These are phyloP conservation scores for Melinopterus prodromus DNA, from an alignment of 2,888 invertebrate species.

Conservation along the genomic window DNA sequence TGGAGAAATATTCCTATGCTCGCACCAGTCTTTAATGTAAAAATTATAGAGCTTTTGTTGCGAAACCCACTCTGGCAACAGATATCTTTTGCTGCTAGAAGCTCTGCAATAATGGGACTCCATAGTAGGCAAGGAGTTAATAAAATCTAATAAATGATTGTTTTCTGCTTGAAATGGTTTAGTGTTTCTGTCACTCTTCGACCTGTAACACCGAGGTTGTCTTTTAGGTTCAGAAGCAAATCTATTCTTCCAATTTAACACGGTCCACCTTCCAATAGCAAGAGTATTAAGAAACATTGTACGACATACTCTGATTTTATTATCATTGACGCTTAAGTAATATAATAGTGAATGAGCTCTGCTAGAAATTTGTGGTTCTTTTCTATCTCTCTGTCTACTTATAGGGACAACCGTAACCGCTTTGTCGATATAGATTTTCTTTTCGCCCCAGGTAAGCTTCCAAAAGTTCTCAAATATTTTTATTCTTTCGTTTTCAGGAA, in stretches of 20 bases:
- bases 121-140: constrained; percentile 33
- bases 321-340: background rate
- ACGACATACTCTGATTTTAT: constrained; percentile 16
- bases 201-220: constrained; percentile 24
- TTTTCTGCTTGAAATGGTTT: constrained; percentile 29
- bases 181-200: constrained; percentile 12
- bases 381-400: constrained; percentile 19
- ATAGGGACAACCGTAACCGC: constrained; percentile 12
- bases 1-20: constrained; percentile 25
- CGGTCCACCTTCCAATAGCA: constrained; percentile 24
- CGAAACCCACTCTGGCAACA: constrained; percentile 40
- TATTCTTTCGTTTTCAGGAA: constrained; percentile 7
- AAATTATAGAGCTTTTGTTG: constrained; percentile 36
- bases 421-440: constrained; percentile 24
- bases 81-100: constrained; percentile 34
- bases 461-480: constrained; percentile 23
- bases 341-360: constrained; percentile 7
- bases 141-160: constrained; percentile 29
- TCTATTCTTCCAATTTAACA: constrained; percentile 31
- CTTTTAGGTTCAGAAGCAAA: constrained; percentile 16
- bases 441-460: constrained; percentile 28
- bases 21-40: constrained; percentile 30
- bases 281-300: constrained; percentile 33
- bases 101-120: constrained; percentile 39
- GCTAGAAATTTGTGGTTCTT: constrained; percentile 11